phyloP scores from a whole-genome alignment of 2,113 vertebrate genomes.

The Labeo catla region DNA sequence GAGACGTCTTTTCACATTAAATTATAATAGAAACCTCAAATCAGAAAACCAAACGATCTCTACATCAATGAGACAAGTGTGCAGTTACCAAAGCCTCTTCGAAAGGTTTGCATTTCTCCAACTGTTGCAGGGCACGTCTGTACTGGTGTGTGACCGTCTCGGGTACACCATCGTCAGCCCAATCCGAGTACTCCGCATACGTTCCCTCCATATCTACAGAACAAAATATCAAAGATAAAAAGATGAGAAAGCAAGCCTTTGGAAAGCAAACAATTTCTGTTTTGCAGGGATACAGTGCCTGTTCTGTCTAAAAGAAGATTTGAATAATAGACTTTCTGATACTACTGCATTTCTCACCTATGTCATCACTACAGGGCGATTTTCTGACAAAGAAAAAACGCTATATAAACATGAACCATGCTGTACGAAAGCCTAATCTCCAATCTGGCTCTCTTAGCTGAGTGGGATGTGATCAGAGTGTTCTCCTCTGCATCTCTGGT shows the following conservation, averaged over 20 bases:
- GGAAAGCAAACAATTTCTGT: not conserved
- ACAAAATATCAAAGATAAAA: not conserved
- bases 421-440: not conserved
- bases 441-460: conserved; percentile 22
- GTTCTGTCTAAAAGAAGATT: not conserved
- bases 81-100: conserved; percentile 91
- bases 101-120: conserved; percentile 84
- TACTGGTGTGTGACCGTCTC: conserved; percentile 81
- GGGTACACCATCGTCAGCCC: conserved; percentile 86
- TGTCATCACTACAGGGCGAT: not conserved
- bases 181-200: conserved; percentile 90
- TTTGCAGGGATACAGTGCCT: not conserved
- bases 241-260: not conserved
- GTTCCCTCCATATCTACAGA: conserved; percentile 90
- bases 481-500: conserved; percentile 5
- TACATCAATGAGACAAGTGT: not conserved
- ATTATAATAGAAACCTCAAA: not conserved
- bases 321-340: not conserved
- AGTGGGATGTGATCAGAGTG: not conserved
- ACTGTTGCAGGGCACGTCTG: conserved; percentile 83
- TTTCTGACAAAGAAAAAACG: not conserved
- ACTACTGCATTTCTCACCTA: not conserved
- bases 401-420: not conserved
- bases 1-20: not conserved
- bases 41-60: not conserved